Conservation (phyloP, 2,113 vertebrate species). For the Poecile atricapillus region DNA sequence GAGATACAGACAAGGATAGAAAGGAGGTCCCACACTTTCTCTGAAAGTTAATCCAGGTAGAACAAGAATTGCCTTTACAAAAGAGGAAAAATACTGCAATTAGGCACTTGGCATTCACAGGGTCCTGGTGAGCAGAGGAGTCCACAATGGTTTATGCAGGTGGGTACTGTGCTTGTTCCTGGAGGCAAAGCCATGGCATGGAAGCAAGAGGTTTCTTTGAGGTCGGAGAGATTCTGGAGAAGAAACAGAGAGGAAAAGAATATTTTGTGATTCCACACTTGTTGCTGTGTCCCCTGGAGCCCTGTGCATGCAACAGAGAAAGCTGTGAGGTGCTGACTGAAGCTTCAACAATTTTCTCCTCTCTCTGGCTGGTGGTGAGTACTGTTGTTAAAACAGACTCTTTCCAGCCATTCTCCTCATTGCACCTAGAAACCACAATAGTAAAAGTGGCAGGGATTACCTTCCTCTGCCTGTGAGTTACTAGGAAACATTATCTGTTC, state of each 20-base stretch:
- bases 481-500: neutral
- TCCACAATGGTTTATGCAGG: neutral
- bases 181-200: fast-evolving
- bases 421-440: neutral
- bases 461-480: neutral
- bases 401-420: neutral
- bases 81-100: neutral
- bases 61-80: neutral
- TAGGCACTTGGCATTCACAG: fast-evolving
- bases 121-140: neutral
- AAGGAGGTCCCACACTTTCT: neutral
- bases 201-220: neutral
- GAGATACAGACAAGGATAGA: neutral
- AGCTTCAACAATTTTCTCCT: neutral
- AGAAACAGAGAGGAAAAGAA: neutral
- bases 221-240: neutral
- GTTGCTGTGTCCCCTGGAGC: neutral
- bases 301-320: fast-evolving
- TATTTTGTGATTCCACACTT: neutral
- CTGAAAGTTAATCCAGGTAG: neutral
- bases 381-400: neutral
- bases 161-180: neutral
- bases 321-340: neutral
- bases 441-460: neutral
- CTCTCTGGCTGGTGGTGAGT: neutral